Conservation (phyloP, 2,113 vertebrate species). For the Colaptes auratus region DNA sequence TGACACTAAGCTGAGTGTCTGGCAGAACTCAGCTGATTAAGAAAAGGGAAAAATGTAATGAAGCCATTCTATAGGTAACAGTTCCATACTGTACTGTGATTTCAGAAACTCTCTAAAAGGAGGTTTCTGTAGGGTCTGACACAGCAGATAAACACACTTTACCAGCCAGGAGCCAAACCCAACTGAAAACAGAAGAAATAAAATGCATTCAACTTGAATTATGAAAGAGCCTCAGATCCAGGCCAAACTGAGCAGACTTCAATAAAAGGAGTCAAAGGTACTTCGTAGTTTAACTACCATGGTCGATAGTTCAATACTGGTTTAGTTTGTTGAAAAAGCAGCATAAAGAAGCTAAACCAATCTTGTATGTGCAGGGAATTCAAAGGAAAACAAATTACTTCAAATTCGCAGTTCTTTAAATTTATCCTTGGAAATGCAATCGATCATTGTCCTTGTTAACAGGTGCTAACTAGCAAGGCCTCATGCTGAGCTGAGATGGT, state of each 20-base stretch:
- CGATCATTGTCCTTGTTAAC: background rate
- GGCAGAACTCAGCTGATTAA: background rate
- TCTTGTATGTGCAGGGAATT: background rate
- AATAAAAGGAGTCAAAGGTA: background rate
- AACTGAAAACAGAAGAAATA: background rate
- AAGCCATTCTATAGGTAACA: background rate
- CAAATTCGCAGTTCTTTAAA: background rate
- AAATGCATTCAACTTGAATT: background rate
- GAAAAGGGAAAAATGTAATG: background rate
- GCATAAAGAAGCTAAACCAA: background rate
- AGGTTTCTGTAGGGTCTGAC: background rate
- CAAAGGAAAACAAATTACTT: background rate
- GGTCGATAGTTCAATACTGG: background rate
- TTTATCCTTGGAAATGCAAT: background rate
- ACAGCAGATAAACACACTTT: background rate
- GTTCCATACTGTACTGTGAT: background rate
- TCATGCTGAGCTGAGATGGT: background rate
- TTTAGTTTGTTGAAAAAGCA: background rate
- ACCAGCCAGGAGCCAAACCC: background rate
- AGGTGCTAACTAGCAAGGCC: background rate
- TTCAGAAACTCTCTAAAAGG: background rate
- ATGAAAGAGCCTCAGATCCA: background rate
- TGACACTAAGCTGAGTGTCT: background rate
- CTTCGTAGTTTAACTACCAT: background rate
- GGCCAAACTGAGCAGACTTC: background rate